Evolutionary conservation across 2,888 invertebrate species (phyloP).

Genomic region (Balanococcus diminutus): DNA sequence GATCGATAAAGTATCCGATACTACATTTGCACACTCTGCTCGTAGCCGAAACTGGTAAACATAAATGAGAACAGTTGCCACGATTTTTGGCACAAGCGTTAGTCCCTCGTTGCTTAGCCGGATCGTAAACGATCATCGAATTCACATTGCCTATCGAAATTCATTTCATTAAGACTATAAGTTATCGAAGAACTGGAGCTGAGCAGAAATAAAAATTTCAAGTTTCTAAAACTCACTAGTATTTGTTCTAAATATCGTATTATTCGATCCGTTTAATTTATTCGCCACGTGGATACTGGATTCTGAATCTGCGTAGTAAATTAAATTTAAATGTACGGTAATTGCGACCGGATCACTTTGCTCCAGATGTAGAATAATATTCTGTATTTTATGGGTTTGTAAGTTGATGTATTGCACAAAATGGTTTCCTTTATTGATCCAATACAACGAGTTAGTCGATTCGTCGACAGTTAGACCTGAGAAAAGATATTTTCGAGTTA

Average conservation of each 20-base stretch:
- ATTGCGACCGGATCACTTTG: conserved; percentile 67
- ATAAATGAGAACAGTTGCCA: conserved; percentile 74
- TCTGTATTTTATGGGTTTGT: conserved; percentile 47
- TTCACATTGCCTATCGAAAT: conserved; percentile 65
- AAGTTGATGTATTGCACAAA: conserved; percentile 71
- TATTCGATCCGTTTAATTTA: conserved; percentile 66
- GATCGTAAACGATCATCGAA: conserved; percentile 75
- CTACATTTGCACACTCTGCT: conserved; percentile 76
- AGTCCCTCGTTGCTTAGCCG: conserved; percentile 67
- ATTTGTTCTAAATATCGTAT: conserved; percentile 66
- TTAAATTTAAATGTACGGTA: conserved; percentile 69
- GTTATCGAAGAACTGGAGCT: too few species aligned
- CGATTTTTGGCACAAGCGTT: conserved; percentile 67
- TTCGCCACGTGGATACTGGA: conserved; percentile 67
- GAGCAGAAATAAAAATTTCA: background rate
- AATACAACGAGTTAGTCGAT: conserved; percentile 71
- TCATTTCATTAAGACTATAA: background rate
- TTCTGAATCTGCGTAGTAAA: conserved; percentile 74
- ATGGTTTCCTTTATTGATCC: conserved; percentile 68
- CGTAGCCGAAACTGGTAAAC: conserved; percentile 69
- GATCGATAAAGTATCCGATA: conserved; percentile 69
- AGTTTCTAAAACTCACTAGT: conserved; percentile 64
- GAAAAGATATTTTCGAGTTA: conserved; percentile 57
- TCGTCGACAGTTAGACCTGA: conserved; percentile 71
- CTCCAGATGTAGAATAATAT: conserved; percentile 46